Conservation (phyloP, 2,113 vertebrate species). For the Cheirogaleus medius region DNA sequence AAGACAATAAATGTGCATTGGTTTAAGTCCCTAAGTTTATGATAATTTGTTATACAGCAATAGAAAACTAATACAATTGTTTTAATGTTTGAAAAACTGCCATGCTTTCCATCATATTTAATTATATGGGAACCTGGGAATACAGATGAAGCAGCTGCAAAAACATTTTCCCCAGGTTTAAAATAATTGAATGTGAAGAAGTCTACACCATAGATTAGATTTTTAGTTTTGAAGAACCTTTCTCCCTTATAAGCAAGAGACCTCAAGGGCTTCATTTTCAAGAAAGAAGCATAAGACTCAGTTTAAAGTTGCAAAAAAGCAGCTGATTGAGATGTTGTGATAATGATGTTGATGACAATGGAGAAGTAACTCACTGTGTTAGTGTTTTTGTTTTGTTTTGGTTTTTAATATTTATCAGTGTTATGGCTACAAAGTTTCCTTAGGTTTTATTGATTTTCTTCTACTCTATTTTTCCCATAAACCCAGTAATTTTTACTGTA, state of each 20-base stretch:
- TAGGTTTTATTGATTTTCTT: neutral
- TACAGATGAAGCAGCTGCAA: neutral
- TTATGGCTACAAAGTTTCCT: neutral
- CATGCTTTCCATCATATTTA: neutral
- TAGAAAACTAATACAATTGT: neutral
- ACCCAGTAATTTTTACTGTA: neutral
- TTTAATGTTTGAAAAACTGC: conserved; percentile 17
- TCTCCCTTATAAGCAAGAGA: neutral
- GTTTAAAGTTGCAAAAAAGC: neutral
- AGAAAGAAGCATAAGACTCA: neutral
- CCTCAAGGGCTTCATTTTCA: neutral
- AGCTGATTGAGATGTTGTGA: neutral
- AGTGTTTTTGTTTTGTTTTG: neutral
- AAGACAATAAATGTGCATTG: neutral
- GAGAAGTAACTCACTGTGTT: neutral
- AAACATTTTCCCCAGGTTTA: neutral
- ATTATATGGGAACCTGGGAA: neutral
- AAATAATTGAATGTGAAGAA: conserved; percentile 13
- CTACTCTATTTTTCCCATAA: neutral
- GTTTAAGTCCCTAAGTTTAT: neutral
- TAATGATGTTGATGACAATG: neutral
- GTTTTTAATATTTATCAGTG: neutral
- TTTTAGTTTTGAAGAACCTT: conserved; percentile 26
- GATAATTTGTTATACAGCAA: neutral
- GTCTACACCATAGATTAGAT: neutral